Evolutionary conservation across 2,888 invertebrate genomes (phyloP).

Genomic region (Leptodirus hochenwartii): DNA sequence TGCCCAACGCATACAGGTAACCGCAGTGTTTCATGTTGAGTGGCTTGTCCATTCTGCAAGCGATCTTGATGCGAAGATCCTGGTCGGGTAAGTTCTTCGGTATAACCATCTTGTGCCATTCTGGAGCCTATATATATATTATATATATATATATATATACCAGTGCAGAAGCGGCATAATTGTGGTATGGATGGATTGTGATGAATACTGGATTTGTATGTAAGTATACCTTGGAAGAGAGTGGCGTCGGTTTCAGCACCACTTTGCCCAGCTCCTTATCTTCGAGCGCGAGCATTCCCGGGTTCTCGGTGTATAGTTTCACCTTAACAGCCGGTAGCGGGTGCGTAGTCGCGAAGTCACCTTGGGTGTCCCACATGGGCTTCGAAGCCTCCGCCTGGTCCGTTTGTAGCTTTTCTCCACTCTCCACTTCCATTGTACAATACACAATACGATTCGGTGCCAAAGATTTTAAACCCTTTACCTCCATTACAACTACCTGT

Average conservation of each 20-base stretch:
- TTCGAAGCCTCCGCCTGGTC: slow-evolving; percentile 99
- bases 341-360: slow-evolving; percentile 96
- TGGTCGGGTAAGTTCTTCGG: slow-evolving; percentile 91
- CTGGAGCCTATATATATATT: slow-evolving; percentile 51
- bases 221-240: slow-evolving; percentile 77
- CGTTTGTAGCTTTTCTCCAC: slow-evolving; percentile 95
- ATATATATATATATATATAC: too few species aligned
- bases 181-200: too few species aligned
- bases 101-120: slow-evolving; percentile 96
- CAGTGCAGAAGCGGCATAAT: too few species aligned
- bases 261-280: slow-evolving; percentile 97
- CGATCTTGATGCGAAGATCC: slow-evolving; percentile 91
- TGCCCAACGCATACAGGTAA: slow-evolving; percentile 82
- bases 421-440: slow-evolving; percentile 99
- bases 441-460: slow-evolving; percentile 96
- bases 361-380: slow-evolving; percentile 99
- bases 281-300: slow-evolving; percentile 92
- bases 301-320: slow-evolving; percentile 93
- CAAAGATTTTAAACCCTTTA: slow-evolving; percentile 91
- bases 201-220: slow-evolving; percentile 11
- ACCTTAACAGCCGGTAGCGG: slow-evolving; percentile 95
- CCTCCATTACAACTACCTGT: slow-evolving; percentile 97
- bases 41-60: slow-evolving; percentile 96
- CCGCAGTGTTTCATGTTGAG: slow-evolving; percentile 98
- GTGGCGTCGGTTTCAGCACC: slow-evolving; percentile 66